phyloP scores from a whole-genome alignment of 2,888 invertebrate genomes.

The Diaperis boleti region DNA sequence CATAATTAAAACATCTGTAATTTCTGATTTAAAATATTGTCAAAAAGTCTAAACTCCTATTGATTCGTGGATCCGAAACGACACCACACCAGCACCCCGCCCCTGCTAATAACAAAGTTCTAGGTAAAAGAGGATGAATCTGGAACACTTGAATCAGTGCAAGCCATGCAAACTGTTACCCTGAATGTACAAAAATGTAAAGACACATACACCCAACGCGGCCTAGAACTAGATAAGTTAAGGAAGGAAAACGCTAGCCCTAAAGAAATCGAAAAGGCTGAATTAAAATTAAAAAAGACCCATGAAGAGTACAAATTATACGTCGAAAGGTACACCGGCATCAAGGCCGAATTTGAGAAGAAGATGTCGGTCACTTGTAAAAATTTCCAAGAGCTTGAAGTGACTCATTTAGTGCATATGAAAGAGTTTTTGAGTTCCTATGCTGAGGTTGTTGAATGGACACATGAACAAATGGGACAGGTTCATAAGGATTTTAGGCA shows the following conservation, averaged over 20 bases:
- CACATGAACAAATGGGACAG: constrained; percentile 91
- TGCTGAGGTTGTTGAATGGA: constrained; percentile 87
- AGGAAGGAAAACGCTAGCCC: constrained; percentile 90
- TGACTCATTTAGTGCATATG: constrained; percentile 93
- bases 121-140: constrained; percentile 95
- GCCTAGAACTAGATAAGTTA: constrained; percentile 89
- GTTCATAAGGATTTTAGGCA: constrained; percentile 94
- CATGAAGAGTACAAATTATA: constrained; percentile 94
- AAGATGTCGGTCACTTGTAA: constrained; percentile 95
- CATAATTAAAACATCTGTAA: too few species aligned
- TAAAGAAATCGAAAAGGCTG: constrained; percentile 94
- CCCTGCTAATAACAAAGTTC: too few species aligned
- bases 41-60: too few species aligned
- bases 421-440: constrained; percentile 93
- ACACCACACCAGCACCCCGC: too few species aligned
- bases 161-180: constrained; percentile 90
- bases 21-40: too few species aligned
- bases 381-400: constrained; percentile 96
- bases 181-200: constrained; percentile 90
- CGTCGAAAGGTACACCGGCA: constrained; percentile 91
- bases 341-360: constrained; percentile 94
- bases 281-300: constrained; percentile 90
- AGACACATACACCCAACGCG: constrained; percentile 90
- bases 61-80: too few species aligned
- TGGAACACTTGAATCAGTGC: constrained; percentile 89